These are phyloP conservation scores for Boulengeromyrus knoepffleri DNA, from an alignment of 2,113 vertebrate genomes.

Conservation along the genomic window DNA sequence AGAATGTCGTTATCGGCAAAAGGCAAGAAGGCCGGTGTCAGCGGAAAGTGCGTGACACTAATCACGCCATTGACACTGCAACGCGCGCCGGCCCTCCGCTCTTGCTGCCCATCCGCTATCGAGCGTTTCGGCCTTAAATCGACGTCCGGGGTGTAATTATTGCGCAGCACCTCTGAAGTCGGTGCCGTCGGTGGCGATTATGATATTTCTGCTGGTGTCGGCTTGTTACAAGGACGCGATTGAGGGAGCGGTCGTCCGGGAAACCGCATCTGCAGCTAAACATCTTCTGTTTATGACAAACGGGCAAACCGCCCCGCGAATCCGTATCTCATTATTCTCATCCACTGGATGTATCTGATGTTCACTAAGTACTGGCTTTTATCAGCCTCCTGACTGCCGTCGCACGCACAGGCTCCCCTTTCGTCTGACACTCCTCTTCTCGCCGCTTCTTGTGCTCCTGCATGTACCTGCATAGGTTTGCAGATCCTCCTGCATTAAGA, in stretches of 20 bases:
- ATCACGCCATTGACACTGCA: slow-evolving; percentile 57
- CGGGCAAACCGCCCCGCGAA: not conserved
- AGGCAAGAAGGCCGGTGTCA: slow-evolving; percentile 58
- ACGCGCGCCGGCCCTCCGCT: slow-evolving; percentile 49
- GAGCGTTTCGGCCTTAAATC: not conserved
- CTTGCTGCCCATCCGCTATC: slow-evolving; percentile 37
- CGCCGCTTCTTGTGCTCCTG: not conserved
- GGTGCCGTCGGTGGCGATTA: not conserved
- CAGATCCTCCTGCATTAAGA: not conserved
- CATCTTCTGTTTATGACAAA: not conserved
- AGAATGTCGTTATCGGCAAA: slow-evolving; percentile 60
- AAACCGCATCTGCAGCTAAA: not conserved
- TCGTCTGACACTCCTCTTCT: not conserved
- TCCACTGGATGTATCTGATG: not conserved
- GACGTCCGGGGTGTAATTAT: not conserved
- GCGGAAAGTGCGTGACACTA: slow-evolving; percentile 54
- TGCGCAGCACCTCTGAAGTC: not conserved
- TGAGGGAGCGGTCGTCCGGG: not conserved
- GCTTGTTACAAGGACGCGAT: too few relatives aligned
- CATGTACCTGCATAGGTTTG: not conserved
- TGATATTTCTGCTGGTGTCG: slow-evolving; percentile 12
- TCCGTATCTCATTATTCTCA: not conserved
- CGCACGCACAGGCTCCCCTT: not conserved
- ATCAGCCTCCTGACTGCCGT: not conserved
- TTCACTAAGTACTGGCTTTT: not conserved